These are phyloP conservation scores for Epirrhoe alternata DNA, from an alignment of 2,888 invertebrate genomes.

Conservation along the genomic window DNA sequence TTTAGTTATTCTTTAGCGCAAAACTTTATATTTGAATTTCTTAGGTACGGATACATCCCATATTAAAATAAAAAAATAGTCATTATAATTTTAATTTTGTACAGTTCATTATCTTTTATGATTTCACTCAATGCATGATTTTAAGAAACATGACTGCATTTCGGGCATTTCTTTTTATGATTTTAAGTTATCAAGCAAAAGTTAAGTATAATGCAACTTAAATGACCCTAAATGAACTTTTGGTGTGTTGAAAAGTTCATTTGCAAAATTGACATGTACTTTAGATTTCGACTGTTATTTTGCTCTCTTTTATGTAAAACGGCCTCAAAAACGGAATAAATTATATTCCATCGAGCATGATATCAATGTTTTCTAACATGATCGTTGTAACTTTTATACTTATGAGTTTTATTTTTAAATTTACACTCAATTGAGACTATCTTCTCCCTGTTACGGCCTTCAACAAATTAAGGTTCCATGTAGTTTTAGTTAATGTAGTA, in stretches of 20 bases:
- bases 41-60: slow-evolving; percentile 47
- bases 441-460: slow-evolving; percentile 63
- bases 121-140: slow-evolving; percentile 25
- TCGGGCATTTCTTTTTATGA: slow-evolving; percentile 36
- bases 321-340: slow-evolving; percentile 39
- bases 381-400: slow-evolving; percentile 19
- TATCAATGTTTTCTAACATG: slow-evolving; percentile 12
- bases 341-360: slow-evolving; percentile 26
- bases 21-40: slow-evolving; percentile 47
- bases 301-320: slow-evolving; percentile 42
- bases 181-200: slow-evolving; percentile 22
- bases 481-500: slow-evolving; percentile 70
- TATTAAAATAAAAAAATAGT: slow-evolving; percentile 36
- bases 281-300: slow-evolving; percentile 32
- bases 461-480: slow-evolving; percentile 76
- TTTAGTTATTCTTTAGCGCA: neutral
- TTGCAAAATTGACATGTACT: slow-evolving; percentile 34
- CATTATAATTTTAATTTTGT: slow-evolving; percentile 34
- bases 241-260: slow-evolving; percentile 21
- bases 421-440: slow-evolving; percentile 26
- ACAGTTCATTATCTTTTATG: slow-evolving; percentile 36
- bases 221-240: slow-evolving; percentile 10
- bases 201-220: slow-evolving; percentile 19
- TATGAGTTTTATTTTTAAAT: slow-evolving; percentile 22
- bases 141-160: slow-evolving; percentile 33